Evolutionary conservation across 1,140 invertebrate genomes (phyloP), one percentile per base, ranked within the genome.

Genomic region (Eupristina koningsbergeri): DNA sequence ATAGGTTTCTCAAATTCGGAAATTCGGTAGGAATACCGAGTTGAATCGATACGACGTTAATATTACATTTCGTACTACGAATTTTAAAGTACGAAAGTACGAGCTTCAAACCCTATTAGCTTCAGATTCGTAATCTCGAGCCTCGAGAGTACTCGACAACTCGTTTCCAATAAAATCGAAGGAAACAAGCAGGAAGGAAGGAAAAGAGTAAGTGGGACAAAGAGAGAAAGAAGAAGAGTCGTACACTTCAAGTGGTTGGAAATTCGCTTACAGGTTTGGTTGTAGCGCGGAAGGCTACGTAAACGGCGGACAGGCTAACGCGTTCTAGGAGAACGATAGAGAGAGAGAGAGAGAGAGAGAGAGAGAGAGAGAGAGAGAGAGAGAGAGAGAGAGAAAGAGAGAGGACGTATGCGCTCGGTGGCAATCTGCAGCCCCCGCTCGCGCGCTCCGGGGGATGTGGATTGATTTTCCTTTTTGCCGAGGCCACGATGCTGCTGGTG

Each of bases 401-500:
- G 36, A 74, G 39, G 36, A 63, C 69, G 69, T 74, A 53, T 74
- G 80, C 80, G 61, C 64, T 80, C 53, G 53, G 31, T 34, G 45
- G 80, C 58, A 81, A 75, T 81, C 71, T 63, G 58, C 63, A 76
- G 63, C 81, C 34, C 73, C 41, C 63, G 64, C 50, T 78, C 41
- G 58, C 77, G 47, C 50, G 58, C 63, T 34, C 26, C 75, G 77
- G 81, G 76, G 81, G 74, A 83, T 85, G 77, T 75, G 87, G 90
- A 92, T 92, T 92, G 91, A 92, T 92, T 93, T 91, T 92, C 90
- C 89, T 86, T 84, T 83, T 78, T 78, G 50, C 64, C 81, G 75
- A 77, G 74, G 81, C 81, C 87, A 88, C 86, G 86, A 87, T 87
- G 87, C 81, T 85, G 85, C 89, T 89, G 86, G 89, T 45, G 71